Conservation (phyloP, 2,113 vertebrate species). For the Pedetes capensis region DNA sequence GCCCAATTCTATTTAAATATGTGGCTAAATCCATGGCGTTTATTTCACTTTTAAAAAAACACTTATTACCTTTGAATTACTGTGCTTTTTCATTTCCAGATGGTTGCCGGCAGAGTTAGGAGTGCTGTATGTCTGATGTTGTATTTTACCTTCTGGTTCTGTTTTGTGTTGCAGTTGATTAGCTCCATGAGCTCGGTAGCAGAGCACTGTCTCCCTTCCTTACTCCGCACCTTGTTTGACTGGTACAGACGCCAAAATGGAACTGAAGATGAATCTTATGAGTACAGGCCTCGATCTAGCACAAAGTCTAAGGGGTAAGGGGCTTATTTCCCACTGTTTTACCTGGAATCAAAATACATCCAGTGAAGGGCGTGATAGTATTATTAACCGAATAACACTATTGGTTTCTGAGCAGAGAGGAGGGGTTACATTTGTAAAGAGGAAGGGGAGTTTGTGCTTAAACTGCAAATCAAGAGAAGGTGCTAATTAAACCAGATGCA, state of each 20-base stretch:
- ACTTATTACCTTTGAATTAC: not conserved
- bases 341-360: not conserved
- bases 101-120: not conserved
- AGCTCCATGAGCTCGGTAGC: constrained; percentile 99
- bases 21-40: not conserved
- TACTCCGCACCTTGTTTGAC: constrained; percentile 98
- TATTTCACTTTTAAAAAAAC: not conserved
- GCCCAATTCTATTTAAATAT: not conserved
- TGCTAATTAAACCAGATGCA: not conserved
- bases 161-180: constrained; percentile 91
- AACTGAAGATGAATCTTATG: constrained; percentile 96
- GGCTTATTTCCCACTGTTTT: not conserved
- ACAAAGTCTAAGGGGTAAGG: constrained; percentile 98
- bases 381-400: not conserved
- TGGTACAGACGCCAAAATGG: constrained; percentile 98
- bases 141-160: not conserved
- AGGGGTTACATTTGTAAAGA: not conserved
- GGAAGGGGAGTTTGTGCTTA: not conserved
- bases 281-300: constrained; percentile 96
- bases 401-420: not conserved
- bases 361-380: not conserved
- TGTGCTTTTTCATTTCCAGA: not conserved
- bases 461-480: not conserved
- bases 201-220: constrained; percentile 99
- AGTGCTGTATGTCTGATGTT: rapidly evolving